Evolutionary conservation across 2,888 invertebrate species (phyloP), one percentile per base, ranked within the genome.

Genomic region (Aquatica leii): DNA sequence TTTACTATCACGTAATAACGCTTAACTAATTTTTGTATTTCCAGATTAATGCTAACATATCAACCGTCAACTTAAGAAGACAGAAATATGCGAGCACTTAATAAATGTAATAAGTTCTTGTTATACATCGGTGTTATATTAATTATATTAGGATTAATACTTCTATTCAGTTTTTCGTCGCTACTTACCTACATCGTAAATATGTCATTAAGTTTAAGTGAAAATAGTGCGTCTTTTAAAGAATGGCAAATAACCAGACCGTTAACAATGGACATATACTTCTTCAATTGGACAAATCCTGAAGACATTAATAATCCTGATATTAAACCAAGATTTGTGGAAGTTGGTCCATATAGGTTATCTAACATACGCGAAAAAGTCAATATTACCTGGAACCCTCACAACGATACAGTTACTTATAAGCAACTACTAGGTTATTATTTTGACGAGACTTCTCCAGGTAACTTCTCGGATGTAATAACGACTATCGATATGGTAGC

Each of bases 341-440:
- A 86, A 74, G 71, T 85, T 59, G 90, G 90, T 18, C 90, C 90
- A 0, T 90, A 89, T 77, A 84, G 87, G 5, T 90, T 84, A 76
- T 86, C 85, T 1, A 92, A 93, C 77, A 80, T 84, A 18, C 86
- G 88, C 1, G 86, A 88, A 56, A 92, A 92, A 78, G 87, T 89
- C 8, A 87, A 94, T 76, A 84, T 95, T 1, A 84, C 83, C 0
- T 92, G 90, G 86, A 86, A 91, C 85, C 24, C 49, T 0, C 81
- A 87, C 62, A 82, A 87, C 62, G 92, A 92, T 76, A 83, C 94
- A 0, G 87, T 95, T 14, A 87, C 89, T 9, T 95, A 90, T 80
- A 82, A 86, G 14, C 88, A 89, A 40, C 82, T 84, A 52, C 86
- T 89, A 69, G 85, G 82, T 62, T 95, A 90, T 87, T 85, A 84